A percentile compares a stretch with the other conserved stretches of the same genome.
Evolutionary conservation across 2,888 invertebrate species (phyloP).

Genomic region (Sisyra terminalis): DNA sequence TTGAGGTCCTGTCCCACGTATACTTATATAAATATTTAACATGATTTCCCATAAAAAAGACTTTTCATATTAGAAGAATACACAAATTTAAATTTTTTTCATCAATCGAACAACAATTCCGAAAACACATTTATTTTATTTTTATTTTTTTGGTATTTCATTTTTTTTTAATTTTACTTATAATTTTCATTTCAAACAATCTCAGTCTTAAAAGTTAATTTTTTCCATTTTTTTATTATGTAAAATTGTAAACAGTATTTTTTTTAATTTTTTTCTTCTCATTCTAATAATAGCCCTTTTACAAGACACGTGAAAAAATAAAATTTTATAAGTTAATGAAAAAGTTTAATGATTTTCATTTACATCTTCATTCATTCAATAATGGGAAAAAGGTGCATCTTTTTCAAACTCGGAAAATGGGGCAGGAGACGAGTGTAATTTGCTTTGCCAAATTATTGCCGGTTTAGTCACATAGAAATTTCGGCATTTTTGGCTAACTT

Average conservation of each 20-base stretch:
- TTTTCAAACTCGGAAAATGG: no score
- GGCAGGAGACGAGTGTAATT: no score
- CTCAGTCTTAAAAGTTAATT: slow-evolving; percentile 9
- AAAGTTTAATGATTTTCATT: no score
- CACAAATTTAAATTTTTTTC: slow-evolving; percentile 2
- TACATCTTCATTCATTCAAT: not conserved
- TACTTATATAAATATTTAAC: not conserved
- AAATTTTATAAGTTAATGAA: no score
- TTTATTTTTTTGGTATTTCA: slow-evolving; percentile 4
- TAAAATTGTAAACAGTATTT: slow-evolving; percentile 7
- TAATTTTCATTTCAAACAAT: slow-evolving; percentile 7
- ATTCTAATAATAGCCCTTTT: no score
- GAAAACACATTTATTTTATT: slow-evolving; percentile 8
- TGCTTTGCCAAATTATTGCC: no score
- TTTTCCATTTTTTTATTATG: slow-evolving; percentile 1
- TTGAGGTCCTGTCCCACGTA: slow-evolving; percentile 2
- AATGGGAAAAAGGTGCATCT: not conserved
- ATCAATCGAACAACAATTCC: slow-evolving; percentile 10
- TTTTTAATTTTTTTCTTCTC: not conserved
- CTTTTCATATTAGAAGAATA: no score
- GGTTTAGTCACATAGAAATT: no score
- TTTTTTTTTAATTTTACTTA: slow-evolving; percentile 5
- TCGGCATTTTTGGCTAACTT: no score
- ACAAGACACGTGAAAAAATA: no score
- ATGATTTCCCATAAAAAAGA: not conserved